Percentiles rank a stretch among this genome's conserved stretches.
These are phyloP conservation scores for Noctua fimbriata DNA, from an alignment of 2,888 invertebrate genomes.

Conservation along the genomic window DNA sequence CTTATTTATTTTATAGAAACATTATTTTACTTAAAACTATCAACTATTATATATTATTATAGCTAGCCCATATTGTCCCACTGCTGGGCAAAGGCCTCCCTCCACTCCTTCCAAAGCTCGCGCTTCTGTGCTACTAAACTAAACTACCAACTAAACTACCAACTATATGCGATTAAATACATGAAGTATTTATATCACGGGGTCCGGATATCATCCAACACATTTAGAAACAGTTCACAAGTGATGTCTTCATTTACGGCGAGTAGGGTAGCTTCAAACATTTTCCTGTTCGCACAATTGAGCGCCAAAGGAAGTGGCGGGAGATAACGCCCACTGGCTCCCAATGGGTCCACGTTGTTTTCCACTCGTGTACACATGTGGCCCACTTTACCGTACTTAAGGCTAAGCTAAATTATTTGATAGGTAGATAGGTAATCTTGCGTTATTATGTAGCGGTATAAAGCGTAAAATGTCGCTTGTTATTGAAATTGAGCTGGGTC, in stretches of 20 bases:
- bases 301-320: slow-evolving; percentile 74
- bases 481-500: neutral
- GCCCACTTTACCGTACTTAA: slow-evolving; percentile 43
- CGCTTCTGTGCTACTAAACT: too few species aligned
- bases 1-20: neutral
- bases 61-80: too few species aligned
- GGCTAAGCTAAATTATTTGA: slow-evolving; percentile 36
- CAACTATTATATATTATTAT: too few species aligned
- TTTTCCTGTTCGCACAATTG: slow-evolving; percentile 71
- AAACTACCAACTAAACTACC: too few species aligned
- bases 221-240: slow-evolving; percentile 55
- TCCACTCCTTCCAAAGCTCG: too few species aligned
- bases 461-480: neutral
- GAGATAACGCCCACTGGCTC: slow-evolving; percentile 69
- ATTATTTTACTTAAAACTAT: neutral
- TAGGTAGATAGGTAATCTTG: slow-evolving; percentile 30
- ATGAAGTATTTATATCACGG: neutral
- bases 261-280: slow-evolving; percentile 58
- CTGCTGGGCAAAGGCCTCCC: too few species aligned
- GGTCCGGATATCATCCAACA: slow-evolving; percentile 45
- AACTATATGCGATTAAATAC: slow-evolving; percentile 5
- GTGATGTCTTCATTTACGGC: slow-evolving; percentile 62
- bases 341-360: slow-evolving; percentile 59
- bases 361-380: slow-evolving; percentile 62
- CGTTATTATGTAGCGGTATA: slow-evolving; percentile 14